These are phyloP conservation scores for Pantala flavescens DNA, from an alignment of 1,140 invertebrate genomes.

Conservation along the genomic window DNA sequence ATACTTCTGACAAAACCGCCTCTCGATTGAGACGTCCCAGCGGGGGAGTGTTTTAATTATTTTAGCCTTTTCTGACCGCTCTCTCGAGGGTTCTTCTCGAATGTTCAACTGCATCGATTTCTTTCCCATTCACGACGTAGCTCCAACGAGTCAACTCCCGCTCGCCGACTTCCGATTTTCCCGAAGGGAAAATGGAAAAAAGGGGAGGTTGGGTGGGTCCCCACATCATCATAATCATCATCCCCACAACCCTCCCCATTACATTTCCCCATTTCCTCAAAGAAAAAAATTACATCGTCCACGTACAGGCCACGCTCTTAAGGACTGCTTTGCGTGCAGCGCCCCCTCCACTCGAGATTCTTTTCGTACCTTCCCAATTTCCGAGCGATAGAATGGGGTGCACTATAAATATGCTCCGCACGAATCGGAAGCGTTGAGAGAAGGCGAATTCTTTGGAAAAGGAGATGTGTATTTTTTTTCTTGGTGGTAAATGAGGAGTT, in stretches of 20 bases:
- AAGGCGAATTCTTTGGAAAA: neutral
- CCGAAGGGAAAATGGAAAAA: too few relatives aligned
- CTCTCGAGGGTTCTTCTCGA: too few relatives aligned
- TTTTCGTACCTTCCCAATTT: slow-evolving; percentile 1
- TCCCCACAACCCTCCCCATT: neutral
- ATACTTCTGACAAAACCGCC: too few relatives aligned
- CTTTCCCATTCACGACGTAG: too few relatives aligned
- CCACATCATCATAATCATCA: neutral
- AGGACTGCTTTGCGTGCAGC: neutral
- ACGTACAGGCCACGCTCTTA: neutral
- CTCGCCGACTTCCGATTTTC: too few relatives aligned
- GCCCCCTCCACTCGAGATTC: neutral
- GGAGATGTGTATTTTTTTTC: neutral
- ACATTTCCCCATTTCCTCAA: neutral
- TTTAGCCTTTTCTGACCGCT: too few relatives aligned
- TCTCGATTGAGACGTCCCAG: too few relatives aligned
- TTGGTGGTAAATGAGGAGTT: neutral
- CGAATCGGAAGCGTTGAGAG: neutral
- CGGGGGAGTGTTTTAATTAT: too few relatives aligned
- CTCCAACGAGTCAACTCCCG: too few relatives aligned
- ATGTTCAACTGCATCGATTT: too few relatives aligned
- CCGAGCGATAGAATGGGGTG: neutral
- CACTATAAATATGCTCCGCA: neutral
- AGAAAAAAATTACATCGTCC: too few relatives aligned
- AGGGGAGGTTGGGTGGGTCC: neutral